Evolutionary conservation across 2,113 vertebrate genomes (phyloP).

Genomic region (Herpetotheres cachinnans): DNA sequence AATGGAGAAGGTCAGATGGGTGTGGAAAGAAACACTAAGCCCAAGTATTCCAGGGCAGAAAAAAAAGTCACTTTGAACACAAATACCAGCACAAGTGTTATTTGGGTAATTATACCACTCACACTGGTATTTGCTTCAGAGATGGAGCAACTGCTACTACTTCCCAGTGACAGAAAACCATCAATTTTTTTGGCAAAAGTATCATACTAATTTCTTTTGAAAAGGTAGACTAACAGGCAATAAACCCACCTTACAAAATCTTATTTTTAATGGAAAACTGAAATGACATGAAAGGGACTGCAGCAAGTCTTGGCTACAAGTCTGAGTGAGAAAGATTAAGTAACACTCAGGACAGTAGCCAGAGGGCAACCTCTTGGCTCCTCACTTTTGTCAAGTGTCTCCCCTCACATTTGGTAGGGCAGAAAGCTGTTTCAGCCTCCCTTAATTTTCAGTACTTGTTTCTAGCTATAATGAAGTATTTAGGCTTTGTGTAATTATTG

Average conservation of each 20-base stretch:
- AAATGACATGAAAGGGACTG: neutral
- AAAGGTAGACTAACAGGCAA: neutral
- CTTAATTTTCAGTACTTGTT: neutral
- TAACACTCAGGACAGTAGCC: neutral
- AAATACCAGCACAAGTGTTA: neutral
- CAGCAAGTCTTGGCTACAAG: neutral
- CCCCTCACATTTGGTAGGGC: neutral
- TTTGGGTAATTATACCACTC: neutral
- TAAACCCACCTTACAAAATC: neutral
- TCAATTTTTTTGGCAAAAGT: neutral
- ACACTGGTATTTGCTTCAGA: neutral
- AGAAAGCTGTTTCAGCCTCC: neutral
- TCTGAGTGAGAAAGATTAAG: neutral
- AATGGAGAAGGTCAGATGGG: neutral
- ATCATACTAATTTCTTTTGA: neutral
- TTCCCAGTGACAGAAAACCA: neutral
- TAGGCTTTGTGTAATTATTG: neutral
- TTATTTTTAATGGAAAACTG: neutral
- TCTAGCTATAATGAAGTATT: neutral
- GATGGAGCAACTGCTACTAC: neutral
- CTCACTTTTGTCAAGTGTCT: neutral
- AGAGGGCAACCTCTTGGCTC: constrained; percentile 10
- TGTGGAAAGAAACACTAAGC: neutral
- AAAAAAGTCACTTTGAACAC: neutral
- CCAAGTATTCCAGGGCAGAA: neutral